Evolutionary conservation across 2,888 invertebrate species (phyloP).

Genomic region (Elysia crispata): DNA sequence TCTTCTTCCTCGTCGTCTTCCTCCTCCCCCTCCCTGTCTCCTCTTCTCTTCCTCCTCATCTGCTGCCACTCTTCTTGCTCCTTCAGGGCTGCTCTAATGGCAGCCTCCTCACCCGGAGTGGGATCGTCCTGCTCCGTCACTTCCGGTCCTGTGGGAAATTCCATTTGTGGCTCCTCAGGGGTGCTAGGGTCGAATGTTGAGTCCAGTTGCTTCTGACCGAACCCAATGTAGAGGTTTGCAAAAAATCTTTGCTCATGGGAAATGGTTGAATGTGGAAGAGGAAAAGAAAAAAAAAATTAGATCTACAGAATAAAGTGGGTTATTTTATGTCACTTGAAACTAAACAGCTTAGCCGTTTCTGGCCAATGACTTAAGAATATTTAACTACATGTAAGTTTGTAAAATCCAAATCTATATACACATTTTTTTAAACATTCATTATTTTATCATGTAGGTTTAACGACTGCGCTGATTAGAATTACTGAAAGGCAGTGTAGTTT

Average conservation of each 20-base stretch:
- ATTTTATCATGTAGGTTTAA: too few species aligned
- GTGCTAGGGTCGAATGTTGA: constrained; percentile 59
- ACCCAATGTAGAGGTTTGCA: constrained; percentile 65
- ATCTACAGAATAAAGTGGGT: too few species aligned
- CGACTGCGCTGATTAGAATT: too few species aligned
- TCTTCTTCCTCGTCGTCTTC: constrained; percentile 51
- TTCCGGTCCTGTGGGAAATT: constrained; percentile 67
- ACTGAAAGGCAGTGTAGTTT: too few species aligned
- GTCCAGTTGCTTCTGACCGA: constrained; percentile 61
- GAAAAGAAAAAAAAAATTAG: too few species aligned
- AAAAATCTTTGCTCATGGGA: constrained; percentile 54
- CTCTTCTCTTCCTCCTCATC: constrained; percentile 59
- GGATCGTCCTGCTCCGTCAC: constrained; percentile 66
- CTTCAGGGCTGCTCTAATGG: constrained; percentile 58
- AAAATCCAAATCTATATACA: too few species aligned
- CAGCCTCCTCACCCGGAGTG: constrained; percentile 66
- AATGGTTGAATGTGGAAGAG: too few species aligned
- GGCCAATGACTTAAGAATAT: too few species aligned
- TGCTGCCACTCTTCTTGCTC: constrained; percentile 59
- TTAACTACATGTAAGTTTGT: too few species aligned
- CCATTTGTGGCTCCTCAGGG: constrained; percentile 56
- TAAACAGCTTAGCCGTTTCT: too few species aligned
- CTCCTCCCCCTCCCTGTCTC: constrained; percentile 58
- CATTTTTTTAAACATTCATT: too few species aligned
- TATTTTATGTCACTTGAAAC: too few species aligned